These are phyloP conservation scores for Tetragonisca angustula DNA, from an alignment of 2,888 invertebrate species.

Conservation along the genomic window DNA sequence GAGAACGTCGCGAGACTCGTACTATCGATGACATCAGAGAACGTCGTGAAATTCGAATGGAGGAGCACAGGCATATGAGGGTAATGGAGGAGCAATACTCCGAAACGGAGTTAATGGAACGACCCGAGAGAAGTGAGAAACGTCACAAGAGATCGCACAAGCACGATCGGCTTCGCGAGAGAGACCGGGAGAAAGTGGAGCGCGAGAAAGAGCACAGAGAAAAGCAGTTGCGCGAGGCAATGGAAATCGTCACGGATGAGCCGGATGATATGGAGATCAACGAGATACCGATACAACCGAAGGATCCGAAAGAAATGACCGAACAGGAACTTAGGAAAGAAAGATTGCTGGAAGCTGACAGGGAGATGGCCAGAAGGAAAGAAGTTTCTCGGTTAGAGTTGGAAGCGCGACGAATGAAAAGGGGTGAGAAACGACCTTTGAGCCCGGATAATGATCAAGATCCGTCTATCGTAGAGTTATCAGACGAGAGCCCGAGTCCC, in stretches of 20 bases:
- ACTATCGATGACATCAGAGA: conserved; percentile 73
- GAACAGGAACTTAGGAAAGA: conserved; percentile 85
- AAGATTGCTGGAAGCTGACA: conserved; percentile 82
- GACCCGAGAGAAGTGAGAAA: conserved; percentile 75
- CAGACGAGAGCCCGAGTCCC: conserved; percentile 79
- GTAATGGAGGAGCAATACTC: conserved; percentile 77
- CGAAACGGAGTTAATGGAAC: conserved; percentile 75
- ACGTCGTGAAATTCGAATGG: conserved; percentile 75
- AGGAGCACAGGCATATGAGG: conserved; percentile 77
- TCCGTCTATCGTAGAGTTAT: conserved; percentile 80
- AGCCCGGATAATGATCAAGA: conserved; percentile 79
- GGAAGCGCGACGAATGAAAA: conserved; percentile 89
- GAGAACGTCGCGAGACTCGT: conserved; percentile 79
- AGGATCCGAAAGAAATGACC: conserved; percentile 82
- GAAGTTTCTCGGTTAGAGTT: conserved; percentile 90
- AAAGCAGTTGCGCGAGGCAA: conserved; percentile 78
- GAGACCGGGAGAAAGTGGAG: conserved; percentile 80
- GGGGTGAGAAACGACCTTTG: conserved; percentile 84
- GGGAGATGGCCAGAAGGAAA: conserved; percentile 92
- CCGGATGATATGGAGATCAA: conserved; percentile 78
- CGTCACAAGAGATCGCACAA: conserved; percentile 84
- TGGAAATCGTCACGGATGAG: conserved; percentile 81
- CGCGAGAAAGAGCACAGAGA: conserved; percentile 79
- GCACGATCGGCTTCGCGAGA: conserved; percentile 86
- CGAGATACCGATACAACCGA: conserved; percentile 77